Percentiles rank a stretch among this genome's conserved stretches.
Conservation (phyloP, 35 echinoderm and acorn worm genomes). For the Patiria miniata region DNA sequence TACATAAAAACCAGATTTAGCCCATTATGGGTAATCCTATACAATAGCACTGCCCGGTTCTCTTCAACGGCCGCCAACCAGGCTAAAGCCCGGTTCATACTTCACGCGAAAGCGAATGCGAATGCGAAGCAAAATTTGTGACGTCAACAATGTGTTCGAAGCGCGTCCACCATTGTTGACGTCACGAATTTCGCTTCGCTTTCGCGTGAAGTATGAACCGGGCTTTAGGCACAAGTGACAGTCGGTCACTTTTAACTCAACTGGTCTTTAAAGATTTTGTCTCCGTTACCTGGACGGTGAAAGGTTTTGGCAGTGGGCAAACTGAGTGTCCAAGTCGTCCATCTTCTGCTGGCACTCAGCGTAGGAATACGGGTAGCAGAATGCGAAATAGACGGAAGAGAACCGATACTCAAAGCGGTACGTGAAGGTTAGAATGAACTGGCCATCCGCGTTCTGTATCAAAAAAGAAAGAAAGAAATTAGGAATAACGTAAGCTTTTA, state of each 20-base stretch:
- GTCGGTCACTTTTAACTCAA: too few relatives aligned
- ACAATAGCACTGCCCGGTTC: too few relatives aligned
- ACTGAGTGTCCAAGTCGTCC: constrained; percentile 73
- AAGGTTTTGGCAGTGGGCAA: constrained; percentile 38
- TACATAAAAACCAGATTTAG: background rate
- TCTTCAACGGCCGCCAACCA: background rate
- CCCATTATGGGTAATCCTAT: too few relatives aligned
- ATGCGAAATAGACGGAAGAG: constrained; percentile 95
- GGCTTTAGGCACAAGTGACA: background rate
- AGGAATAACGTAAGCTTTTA: background rate
- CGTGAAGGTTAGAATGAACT: constrained; percentile 93
- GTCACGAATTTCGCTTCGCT: too few relatives aligned
- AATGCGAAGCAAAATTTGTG: too few relatives aligned
- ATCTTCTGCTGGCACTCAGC: constrained; percentile 83
- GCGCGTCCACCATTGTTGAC: too few relatives aligned
- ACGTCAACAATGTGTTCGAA: too few relatives aligned
- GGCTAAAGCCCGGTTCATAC: too few relatives aligned
- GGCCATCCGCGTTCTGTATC: constrained; percentile 85
- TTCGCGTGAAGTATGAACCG: too few relatives aligned
- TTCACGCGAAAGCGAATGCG: too few relatives aligned
- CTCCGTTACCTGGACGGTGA: constrained; percentile 37
- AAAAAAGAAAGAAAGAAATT: background rate
- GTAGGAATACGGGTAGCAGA: constrained; percentile 97
- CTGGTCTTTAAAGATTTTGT: too few relatives aligned
- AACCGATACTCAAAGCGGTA: constrained; percentile 96